phyloP scores from a whole-genome alignment of 1,140 invertebrate species.

The Batillaria attramentaria region DNA sequence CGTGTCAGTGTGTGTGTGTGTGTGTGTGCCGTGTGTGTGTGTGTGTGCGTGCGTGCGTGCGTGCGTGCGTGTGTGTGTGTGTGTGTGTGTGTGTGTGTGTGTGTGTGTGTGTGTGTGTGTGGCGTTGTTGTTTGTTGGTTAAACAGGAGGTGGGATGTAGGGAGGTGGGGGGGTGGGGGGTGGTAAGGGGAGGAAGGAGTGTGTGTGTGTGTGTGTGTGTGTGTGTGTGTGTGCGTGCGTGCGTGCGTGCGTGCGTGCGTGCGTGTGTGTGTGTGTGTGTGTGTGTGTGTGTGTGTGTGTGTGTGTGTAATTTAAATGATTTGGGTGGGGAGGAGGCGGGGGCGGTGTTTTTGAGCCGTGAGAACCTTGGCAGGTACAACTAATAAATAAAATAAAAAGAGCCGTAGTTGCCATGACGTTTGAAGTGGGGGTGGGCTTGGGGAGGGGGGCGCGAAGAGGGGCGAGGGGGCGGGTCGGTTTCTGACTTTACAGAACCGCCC shows the following conservation, averaged over 20 bases:
- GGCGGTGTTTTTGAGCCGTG: too few species aligned
- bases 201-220: background rate
- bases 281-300: too few species aligned
- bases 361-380: too few species aligned
- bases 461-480: too few species aligned
- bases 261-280: too few species aligned
- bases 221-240: background rate
- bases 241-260: background rate
- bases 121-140: background rate
- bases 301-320: too few species aligned
- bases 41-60: background rate
- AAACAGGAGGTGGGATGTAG: background rate
- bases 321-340: too few species aligned
- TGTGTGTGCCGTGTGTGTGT: conserved; percentile 1
- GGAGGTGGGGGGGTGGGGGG: background rate
- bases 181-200: background rate
- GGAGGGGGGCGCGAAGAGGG: too few species aligned
- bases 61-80: background rate
- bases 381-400: too few species aligned
- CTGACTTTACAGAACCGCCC: too few species aligned
- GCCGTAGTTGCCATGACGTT: too few species aligned
- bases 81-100: background rate
- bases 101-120: background rate
- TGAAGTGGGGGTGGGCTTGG: too few species aligned
- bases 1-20: background rate